These are phyloP conservation scores for Ardeotis arabs DNA, from an alignment of 2,113 vertebrate genomes.

Conservation along the genomic window DNA sequence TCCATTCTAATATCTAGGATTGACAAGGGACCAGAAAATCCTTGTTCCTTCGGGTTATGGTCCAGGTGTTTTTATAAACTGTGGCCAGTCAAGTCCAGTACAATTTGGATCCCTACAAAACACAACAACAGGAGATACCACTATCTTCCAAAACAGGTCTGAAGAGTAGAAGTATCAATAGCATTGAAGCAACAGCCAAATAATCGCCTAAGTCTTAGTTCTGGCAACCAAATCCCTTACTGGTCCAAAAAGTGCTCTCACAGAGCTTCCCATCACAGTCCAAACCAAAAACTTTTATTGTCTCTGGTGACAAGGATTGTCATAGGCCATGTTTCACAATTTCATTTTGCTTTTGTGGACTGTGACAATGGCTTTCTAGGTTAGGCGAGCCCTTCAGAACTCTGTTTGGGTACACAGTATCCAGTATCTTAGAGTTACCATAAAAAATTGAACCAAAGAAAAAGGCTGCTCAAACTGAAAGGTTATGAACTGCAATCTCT, in stretches of 20 bases:
- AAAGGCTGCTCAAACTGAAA: neutral
- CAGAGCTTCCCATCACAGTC: neutral
- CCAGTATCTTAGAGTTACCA: neutral
- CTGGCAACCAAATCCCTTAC: neutral
- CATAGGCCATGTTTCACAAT: neutral
- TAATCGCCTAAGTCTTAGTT: neutral
- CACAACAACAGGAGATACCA: neutral
- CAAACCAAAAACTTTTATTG: neutral
- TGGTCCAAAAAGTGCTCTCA: neutral
- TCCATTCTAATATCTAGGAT: neutral
- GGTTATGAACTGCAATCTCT: neutral
- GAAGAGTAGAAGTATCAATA: neutral
- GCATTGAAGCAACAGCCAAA: neutral
- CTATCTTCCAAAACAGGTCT: neutral
- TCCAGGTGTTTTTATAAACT: neutral
- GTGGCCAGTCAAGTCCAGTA: neutral
- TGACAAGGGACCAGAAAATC: neutral
- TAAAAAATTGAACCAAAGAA: neutral
- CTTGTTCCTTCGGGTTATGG: neutral
- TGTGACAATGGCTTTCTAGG: neutral
- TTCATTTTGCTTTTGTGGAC: neutral
- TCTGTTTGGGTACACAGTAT: neutral
- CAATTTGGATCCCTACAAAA: neutral
- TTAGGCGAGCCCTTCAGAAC: neutral
- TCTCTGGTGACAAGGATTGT: neutral